Evolutionary conservation across 2,797 vertebrate genomes (phyloP).

Genomic region (Setipinna tenuifilis): DNA sequence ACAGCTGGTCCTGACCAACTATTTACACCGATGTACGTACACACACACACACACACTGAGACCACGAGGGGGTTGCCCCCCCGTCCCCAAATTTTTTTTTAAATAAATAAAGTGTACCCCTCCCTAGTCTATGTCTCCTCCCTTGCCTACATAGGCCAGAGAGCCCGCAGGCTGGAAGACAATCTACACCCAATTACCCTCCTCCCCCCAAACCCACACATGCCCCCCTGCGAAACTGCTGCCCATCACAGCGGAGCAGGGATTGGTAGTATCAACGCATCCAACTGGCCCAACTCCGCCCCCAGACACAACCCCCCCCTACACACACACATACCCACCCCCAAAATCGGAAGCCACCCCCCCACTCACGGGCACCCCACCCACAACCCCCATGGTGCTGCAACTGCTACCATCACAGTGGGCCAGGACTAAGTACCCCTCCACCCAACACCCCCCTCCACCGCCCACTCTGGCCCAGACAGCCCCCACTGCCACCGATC

Average conservation of each 20-base stretch:
- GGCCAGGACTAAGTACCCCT: neutral
- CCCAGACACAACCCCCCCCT: neutral
- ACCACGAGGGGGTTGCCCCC: neutral
- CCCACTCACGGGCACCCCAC: neutral
- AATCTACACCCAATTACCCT: neutral
- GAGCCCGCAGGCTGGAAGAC: neutral
- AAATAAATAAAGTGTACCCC: neutral
- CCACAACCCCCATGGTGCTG: neutral
- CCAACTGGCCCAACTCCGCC: no score
- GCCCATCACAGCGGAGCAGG: no score
- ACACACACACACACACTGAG: neutral
- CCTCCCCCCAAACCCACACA: neutral
- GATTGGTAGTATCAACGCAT: no score
- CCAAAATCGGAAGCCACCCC: neutral
- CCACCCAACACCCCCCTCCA: neutral
- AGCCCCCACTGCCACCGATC: neutral
- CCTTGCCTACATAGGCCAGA: neutral
- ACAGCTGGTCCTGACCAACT: slow-evolving; percentile 17
- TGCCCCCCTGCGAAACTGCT: neutral
- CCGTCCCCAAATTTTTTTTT: no score
- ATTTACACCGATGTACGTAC: neutral
- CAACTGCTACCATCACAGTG: slow-evolving; percentile 13
- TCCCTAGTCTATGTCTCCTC: neutral
- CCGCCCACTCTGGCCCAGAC: neutral
- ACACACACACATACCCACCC: neutral